These are phyloP conservation scores for Brachionus manjavacas DNA, from an alignment of 1,140 invertebrate species.

Conservation along the genomic window DNA sequence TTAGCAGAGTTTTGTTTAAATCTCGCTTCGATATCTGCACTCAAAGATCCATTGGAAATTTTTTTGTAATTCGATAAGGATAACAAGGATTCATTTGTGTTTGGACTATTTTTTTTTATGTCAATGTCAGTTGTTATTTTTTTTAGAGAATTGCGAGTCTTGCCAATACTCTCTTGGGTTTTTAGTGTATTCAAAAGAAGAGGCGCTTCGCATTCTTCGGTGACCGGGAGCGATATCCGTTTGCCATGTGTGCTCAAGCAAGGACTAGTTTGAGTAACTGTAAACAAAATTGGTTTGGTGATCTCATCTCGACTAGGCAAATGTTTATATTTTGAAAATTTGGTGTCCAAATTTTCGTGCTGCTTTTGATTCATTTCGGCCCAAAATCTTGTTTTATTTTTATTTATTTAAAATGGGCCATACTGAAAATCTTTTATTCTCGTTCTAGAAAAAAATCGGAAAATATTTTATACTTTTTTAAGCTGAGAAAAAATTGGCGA, in stretches of 20 bases:
- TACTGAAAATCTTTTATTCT: neutral
- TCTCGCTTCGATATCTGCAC: neutral
- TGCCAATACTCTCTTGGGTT: neutral
- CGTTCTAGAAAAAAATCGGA: neutral
- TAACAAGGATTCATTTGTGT: neutral
- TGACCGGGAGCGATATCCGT: neutral
- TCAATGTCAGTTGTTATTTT: neutral
- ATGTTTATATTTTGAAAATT: neutral
- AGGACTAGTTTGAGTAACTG: neutral
- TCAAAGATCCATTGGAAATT: slow-evolving; percentile 10
- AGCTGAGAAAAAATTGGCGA: neutral
- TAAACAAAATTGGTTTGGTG: neutral
- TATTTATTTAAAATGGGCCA: neutral
- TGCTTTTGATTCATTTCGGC: slow-evolving; percentile 24
- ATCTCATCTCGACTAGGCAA: neutral
- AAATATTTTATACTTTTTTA: neutral
- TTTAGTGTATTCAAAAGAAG: neutral
- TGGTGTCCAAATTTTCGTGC: slow-evolving; percentile 10
- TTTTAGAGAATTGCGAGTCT: neutral
- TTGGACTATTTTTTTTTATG: neutral
- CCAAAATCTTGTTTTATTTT: neutral
- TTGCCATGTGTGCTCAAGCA: neutral
- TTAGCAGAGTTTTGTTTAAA: neutral
- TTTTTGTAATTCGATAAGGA: neutral
- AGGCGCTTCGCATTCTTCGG: neutral